Percentiles rank a stretch among this genome's conserved stretches.
Conservation (phyloP, 2,113 vertebrate genomes). For the Peucedramus taeniatus region DNA sequence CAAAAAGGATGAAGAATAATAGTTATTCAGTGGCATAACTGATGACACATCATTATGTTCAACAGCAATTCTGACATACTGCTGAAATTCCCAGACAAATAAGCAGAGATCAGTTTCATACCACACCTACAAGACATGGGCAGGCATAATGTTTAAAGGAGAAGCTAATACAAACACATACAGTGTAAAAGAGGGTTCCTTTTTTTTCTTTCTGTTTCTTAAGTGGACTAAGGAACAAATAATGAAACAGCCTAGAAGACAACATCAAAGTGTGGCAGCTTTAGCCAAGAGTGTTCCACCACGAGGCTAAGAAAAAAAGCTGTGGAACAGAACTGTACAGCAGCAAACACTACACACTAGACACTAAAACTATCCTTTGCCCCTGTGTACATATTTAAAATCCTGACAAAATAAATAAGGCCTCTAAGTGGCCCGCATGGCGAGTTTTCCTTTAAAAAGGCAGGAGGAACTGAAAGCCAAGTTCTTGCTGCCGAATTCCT, state of each 20-base stretch:
- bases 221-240: background rate
- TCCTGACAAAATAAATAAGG: constrained; percentile 50
- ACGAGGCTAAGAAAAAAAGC: background rate
- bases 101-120: background rate
- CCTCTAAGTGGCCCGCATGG: constrained; percentile 47
- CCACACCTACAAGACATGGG: background rate
- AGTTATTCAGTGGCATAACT: background rate
- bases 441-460: constrained; percentile 64
- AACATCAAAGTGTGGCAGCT: background rate
- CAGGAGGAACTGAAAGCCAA: constrained; percentile 69
- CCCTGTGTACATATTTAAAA: background rate
- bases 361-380: accelerated
- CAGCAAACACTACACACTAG: background rate
- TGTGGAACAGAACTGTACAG: background rate
- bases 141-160: background rate
- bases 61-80: background rate
- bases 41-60: background rate
- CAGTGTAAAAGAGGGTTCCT: background rate
- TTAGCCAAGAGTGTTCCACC: background rate
- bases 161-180: background rate
- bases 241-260: background rate
- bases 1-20: background rate
- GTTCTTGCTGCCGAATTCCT: constrained; percentile 74
- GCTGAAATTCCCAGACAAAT: background rate
- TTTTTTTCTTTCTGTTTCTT: background rate